Percentiles rank a stretch among this genome's conserved stretches.
Conservation (phyloP, 2,113 vertebrate species). For the Ginglymostoma cirratum region DNA sequence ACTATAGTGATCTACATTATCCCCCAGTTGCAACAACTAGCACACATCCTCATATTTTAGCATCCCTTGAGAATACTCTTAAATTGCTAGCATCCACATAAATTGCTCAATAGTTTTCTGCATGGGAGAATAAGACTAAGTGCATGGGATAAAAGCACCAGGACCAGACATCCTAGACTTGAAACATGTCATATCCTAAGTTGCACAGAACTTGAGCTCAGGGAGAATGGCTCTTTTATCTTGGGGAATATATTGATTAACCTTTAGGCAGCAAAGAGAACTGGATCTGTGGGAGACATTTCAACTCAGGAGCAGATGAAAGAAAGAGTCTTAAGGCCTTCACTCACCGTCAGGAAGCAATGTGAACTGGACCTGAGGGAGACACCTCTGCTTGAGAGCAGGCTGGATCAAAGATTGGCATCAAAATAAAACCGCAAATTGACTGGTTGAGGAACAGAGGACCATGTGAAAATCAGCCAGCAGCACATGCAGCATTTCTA, state of each 20-base stretch:
- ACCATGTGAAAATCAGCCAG: too few species aligned
- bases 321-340: too few species aligned
- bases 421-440: too few species aligned
- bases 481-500: too few species aligned
- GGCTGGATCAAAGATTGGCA: too few species aligned
- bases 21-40: not conserved
- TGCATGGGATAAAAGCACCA: not conserved
- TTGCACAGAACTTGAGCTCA: not conserved
- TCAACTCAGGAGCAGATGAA: too few species aligned
- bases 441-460: too few species aligned
- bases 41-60: not conserved
- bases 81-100: not conserved
- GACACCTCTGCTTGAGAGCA: too few species aligned
- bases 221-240: not conserved
- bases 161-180: not conserved
- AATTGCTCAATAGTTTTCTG: not conserved
- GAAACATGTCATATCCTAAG: not conserved
- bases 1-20: not conserved
- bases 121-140: not conserved
- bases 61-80: not conserved
- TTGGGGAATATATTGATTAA: not conserved
- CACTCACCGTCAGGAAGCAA: too few species aligned
- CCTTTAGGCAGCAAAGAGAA: too few species aligned
- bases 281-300: too few species aligned
- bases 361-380: too few species aligned